Conservation (phyloP, 2,888 invertebrate genomes). For the Dicyrtoma fusca region DNA sequence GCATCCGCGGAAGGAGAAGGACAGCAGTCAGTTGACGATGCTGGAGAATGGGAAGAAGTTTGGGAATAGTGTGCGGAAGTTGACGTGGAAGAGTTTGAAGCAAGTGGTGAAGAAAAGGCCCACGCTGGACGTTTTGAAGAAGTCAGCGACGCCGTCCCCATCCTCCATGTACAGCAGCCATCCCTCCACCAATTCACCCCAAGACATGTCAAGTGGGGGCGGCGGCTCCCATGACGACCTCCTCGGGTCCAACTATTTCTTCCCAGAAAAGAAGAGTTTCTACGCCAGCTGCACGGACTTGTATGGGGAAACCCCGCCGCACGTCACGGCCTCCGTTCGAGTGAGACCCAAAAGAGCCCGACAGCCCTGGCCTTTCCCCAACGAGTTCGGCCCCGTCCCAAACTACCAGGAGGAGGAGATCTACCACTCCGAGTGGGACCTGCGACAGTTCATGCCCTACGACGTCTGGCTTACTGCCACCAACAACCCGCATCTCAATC, state of each 20-base stretch:
- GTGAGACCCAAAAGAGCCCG: constrained; percentile 53
- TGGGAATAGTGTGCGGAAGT: constrained; percentile 52
- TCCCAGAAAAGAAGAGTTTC: constrained; percentile 53
- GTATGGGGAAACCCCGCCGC: constrained; percentile 42
- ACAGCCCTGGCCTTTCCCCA: constrained; percentile 50
- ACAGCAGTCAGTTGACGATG: not conserved
- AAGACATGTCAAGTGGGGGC: not conserved
- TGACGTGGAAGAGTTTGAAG: constrained; percentile 57
- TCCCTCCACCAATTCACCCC: not conserved
- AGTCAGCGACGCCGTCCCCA: constrained; percentile 15
- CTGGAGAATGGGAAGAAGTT: constrained; percentile 47
- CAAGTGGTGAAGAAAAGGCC: constrained; percentile 56
- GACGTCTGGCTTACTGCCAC: constrained; percentile 52
- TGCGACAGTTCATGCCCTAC: constrained; percentile 54
- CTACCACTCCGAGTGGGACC: constrained; percentile 56
- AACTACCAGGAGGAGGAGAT: constrained; percentile 49
- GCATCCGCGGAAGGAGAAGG: constrained; percentile 3
- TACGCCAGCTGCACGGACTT: constrained; percentile 54
- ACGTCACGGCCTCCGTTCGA: constrained; percentile 52
- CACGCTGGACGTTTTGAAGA: constrained; percentile 52
- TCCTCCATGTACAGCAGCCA: constrained; percentile 4
- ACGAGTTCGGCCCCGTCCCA: constrained; percentile 53
- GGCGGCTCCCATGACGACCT: constrained; percentile 30
- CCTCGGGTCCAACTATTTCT: constrained; percentile 46
- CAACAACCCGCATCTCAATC: not conserved